These are phyloP conservation scores for Himalopsyche anomala DNA, from an alignment of 2,888 invertebrate genomes.

Conservation along the genomic window DNA sequence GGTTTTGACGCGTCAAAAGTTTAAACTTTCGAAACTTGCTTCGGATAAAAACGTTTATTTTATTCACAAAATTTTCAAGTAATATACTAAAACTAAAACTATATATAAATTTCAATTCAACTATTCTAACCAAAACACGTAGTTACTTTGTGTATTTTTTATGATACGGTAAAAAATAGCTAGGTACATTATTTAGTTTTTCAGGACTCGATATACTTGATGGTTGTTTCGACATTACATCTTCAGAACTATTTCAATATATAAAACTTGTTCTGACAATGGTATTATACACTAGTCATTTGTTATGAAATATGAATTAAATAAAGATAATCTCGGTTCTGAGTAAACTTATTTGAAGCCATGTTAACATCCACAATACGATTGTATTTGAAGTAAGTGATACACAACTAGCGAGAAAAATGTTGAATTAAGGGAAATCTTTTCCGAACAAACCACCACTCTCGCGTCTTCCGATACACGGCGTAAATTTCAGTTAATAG, in stretches of 20 bases:
- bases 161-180: background rate
- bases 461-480: background rate
- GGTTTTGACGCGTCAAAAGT: slow-evolving; percentile 31
- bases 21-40: slow-evolving; percentile 18
- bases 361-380: background rate
- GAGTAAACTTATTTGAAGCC: background rate
- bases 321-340: background rate
- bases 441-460: background rate
- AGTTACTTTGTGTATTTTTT: background rate
- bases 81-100: slow-evolving; percentile 18
- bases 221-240: too few relatives aligned
- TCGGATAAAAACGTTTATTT: slow-evolving; percentile 3
- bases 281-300: too few relatives aligned
- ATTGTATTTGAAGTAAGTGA: background rate
- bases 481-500: background rate
- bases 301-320: background rate
- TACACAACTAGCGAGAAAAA: background rate
- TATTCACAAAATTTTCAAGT: slow-evolving; percentile 23
- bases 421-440: background rate
- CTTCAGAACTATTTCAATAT: too few relatives aligned
- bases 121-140: background rate
- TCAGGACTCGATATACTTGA: too few relatives aligned
- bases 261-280: too few relatives aligned
- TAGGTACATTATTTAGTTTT: too few relatives aligned
- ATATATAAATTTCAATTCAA: slow-evolving; percentile 16